phyloP scores from a whole-genome alignment of 2,797 vertebrate genomes.

The Sorex maritimensis region DNA sequence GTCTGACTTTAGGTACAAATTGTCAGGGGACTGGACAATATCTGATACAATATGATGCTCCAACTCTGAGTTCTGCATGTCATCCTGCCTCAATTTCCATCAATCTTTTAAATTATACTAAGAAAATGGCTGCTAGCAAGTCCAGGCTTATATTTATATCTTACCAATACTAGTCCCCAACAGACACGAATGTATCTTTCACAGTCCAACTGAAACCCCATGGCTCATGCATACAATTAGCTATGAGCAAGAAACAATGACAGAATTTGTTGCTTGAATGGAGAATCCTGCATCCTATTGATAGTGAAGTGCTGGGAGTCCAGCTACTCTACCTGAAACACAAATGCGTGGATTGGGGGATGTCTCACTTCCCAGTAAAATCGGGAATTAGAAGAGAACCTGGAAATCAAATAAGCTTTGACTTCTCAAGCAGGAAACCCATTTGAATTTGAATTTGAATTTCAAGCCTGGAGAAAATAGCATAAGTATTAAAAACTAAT shows the following conservation, averaged over 20 bases:
- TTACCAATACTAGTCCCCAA: not conserved
- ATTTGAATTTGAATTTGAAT: not conserved
- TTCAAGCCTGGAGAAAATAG: not conserved
- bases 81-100: not conserved
- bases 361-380: not conserved
- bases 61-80: not conserved
- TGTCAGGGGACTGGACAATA: not conserved
- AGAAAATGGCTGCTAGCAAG: not conserved
- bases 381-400: not conserved
- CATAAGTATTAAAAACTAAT: too few species aligned
- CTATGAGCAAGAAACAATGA: conserved; percentile 30
- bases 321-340: not conserved
- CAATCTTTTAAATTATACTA: not conserved
- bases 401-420: too few species aligned
- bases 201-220: not conserved
- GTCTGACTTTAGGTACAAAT: not conserved
- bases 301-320: not conserved
- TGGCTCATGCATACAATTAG: not conserved
- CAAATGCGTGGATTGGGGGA: not conserved
- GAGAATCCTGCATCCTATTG: not conserved
- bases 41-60: not conserved
- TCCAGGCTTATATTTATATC: not conserved
- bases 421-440: too few species aligned
- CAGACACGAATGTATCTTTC: conserved; percentile 14
- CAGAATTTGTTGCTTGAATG: not conserved